A percentile compares a stretch with the other conserved stretches of the same genome.
These are phyloP conservation scores for Melitaea athalia DNA, from an alignment of 2,888 invertebrate genomes.

Conservation along the genomic window DNA sequence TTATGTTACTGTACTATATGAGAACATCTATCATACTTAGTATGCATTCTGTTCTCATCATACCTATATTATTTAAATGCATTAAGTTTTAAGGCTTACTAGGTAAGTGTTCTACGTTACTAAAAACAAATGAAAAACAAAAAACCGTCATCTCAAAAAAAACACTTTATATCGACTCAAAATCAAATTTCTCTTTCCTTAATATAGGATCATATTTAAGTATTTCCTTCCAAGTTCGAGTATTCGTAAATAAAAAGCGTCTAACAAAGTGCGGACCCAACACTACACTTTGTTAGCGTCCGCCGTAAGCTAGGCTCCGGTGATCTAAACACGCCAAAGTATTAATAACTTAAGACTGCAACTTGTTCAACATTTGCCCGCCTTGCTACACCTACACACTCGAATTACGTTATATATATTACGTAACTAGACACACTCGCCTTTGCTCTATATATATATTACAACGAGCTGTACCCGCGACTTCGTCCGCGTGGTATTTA, in stretches of 20 bases:
- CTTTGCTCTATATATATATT: background rate
- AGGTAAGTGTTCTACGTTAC: too few relatives aligned
- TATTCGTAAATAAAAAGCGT: background rate
- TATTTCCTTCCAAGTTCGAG: background rate
- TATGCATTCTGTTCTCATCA: too few relatives aligned
- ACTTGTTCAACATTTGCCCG: constrained; percentile 32
- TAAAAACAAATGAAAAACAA: too few relatives aligned
- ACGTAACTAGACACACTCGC: background rate
- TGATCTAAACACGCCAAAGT: constrained; percentile 65
- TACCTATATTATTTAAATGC: too few relatives aligned
- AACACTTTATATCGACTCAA: background rate
- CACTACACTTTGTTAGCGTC: constrained; percentile 3
- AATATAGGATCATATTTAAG: too few relatives aligned
- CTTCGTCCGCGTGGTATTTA: too few relatives aligned
- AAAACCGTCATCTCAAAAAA: too few relatives aligned
- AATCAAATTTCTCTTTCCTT: too few relatives aligned
- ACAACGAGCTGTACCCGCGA: too few relatives aligned
- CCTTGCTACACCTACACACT: constrained; percentile 12
- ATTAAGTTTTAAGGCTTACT: too few relatives aligned
- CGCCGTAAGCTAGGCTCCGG: constrained; percentile 34
- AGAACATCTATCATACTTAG: too few relatives aligned
- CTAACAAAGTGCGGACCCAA: constrained; percentile 6
- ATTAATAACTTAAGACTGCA: constrained; percentile 76
- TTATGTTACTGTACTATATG: too few relatives aligned
- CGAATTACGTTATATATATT: background rate